These are phyloP conservation scores for Drosophila sturtevanti DNA, from an alignment of 1,140 invertebrate species.

Conservation along the genomic window DNA sequence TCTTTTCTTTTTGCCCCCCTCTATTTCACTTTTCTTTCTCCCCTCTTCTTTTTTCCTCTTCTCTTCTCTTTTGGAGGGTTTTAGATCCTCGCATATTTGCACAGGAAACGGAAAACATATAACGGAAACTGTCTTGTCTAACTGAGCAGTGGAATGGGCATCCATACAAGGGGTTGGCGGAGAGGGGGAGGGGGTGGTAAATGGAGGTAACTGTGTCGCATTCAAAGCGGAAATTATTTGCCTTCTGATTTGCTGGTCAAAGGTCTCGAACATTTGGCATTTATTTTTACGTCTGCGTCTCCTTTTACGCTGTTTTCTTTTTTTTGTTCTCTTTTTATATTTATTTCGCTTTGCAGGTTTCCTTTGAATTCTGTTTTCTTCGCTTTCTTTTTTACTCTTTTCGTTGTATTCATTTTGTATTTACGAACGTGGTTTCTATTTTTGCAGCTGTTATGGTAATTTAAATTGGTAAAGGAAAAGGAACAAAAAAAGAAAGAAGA, in stretches of 20 bases:
- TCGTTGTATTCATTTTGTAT: slow-evolving; percentile 3
- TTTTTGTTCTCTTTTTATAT: neutral
- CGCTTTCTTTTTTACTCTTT: neutral
- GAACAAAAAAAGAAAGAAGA: neutral
- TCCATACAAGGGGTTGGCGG: neutral
- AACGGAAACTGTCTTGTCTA: slow-evolving; percentile 39
- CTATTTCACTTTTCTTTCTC: slow-evolving; percentile 18
- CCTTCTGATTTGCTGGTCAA: slow-evolving; percentile 23
- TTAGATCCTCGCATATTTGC: slow-evolving; percentile 31
- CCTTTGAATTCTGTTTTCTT: slow-evolving; percentile 11
- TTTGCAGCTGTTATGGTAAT: slow-evolving; percentile 24
- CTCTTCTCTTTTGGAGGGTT: slow-evolving; percentile 10
- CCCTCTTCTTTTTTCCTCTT: neutral
- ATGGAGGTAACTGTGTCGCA: slow-evolving; percentile 7
- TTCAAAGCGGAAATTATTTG: slow-evolving; percentile 44
- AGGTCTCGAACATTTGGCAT: slow-evolving; percentile 20
- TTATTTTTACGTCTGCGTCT: slow-evolving; percentile 4
- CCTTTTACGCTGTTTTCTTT: too few species aligned
- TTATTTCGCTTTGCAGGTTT: neutral
- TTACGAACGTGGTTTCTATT: slow-evolving; percentile 6
- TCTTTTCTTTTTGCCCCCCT: slow-evolving; percentile 1
- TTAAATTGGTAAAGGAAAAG: slow-evolving; percentile 6
- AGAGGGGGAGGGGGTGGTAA: neutral
- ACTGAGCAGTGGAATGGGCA: slow-evolving; percentile 1
- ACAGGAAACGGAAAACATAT: slow-evolving; percentile 51